Base-by-base conservation (phyloP, 2,888 invertebrate species). In the Meiosimyza platycephala region DNA sequence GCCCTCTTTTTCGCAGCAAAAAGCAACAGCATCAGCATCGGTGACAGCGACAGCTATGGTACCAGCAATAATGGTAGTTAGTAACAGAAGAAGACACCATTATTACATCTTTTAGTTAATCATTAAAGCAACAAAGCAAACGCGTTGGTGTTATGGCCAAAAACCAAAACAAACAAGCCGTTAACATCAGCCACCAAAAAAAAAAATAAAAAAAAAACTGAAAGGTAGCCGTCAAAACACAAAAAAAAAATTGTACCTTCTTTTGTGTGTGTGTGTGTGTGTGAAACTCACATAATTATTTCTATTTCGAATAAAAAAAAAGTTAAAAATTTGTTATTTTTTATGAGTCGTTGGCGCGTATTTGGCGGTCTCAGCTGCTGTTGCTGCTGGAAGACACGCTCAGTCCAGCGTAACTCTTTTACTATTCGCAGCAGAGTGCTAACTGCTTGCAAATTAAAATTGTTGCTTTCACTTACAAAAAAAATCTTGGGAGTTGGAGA, bases 391-490 rank as follows among this genome's bases (percentile, higher is more conserved):
- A n/a, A 57, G 57, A 57, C 28, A 28, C 22, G 57, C 28, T 57
- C 57, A 57, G 57, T 57, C 57, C 57, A 22, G 57, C 28, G 57
- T 28, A 28, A 18, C 57, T 57, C 9, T 40, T 40, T 40, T 57
- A 18, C 22, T 57, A 57, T 28, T 22, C 22, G 63, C 16, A 6
- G 63, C 40, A 47, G 47, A 48, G 63, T 47, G 63, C 63, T 63
- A 63, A 63, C 40, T 47, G 63, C 40, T 16, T 47, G 63, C 63
- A 63, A 63, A 63, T 63, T 63, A 48, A 63, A 40, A 47, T 40
- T 40, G 40, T 40, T 40, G 63, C 63, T 63, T 63, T 63, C 63
- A 63, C 63, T 63, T 63, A 12, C 18, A 40, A 47, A 28, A 57
- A n/a, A 55, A 18, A 28, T 28, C 54, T 54, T 16, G 13, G 12